Base-by-base conservation (phyloP, 1,140 invertebrate genomes). In the Polyergus mexicanus region DNA sequence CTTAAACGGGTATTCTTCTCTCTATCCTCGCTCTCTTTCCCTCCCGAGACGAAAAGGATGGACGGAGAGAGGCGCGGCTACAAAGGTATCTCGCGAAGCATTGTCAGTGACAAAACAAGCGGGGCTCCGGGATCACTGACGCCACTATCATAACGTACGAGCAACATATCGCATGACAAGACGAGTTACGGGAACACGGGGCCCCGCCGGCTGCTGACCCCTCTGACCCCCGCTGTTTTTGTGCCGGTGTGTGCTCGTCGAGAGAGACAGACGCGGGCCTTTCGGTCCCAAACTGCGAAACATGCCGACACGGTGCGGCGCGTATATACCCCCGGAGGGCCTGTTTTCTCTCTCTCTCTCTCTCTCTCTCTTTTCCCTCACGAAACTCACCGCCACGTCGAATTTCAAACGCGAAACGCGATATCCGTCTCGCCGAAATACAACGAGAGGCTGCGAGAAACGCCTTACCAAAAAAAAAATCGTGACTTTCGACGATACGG, bases 111-210 rank as follows among this genome's bases (percentile, higher is more conserved):
- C 89, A 90, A 88, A 90, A 90, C 89, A 90, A 81, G 78, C 71
- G 35, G 51, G 32, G n/a, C 38, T 56, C 69, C 75, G 77, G 76
- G 84, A 88, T 89, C 76, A 89, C 84, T 78, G 84, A 91, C 88
- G 88, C 78, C 90, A 91, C 90, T 91, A 91, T 91, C 91, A 89
- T 91, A 92, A 92, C 86, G 89, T 89, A 92, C 86, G 91, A 91
- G 89, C 88, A 89, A 91, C 91, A 89, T 92, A 92, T 92, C 91
- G 91, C 91, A 92, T 92, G 91, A 92, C 91, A 92, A 89, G 86
- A 75, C 71, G 35, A 63, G 89, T 71, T 78, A 22, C 63, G 35
- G 87, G 86, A 90, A 92, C 91, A 92, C 85, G 89, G 86, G 74
- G 84, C 44, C 66, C 86, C 91, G 88, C 86, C 91, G 88, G 88